Conservation (phyloP, 2,113 vertebrate species). For the Gallinago jamesoni region DNA sequence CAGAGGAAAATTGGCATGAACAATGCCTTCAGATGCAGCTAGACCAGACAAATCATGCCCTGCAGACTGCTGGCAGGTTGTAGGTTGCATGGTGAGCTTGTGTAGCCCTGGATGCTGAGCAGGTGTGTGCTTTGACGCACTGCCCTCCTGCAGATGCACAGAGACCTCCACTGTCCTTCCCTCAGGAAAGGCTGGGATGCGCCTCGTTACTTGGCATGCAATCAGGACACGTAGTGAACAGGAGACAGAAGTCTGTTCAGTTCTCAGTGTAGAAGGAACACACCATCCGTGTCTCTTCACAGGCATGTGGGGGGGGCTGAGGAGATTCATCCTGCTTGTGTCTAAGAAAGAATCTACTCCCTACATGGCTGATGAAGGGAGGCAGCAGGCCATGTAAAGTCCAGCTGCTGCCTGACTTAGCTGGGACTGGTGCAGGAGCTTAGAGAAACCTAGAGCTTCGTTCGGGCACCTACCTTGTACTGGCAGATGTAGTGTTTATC, state of each 20-base stretch:
- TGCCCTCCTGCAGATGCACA: not conserved
- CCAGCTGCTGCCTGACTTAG: not conserved
- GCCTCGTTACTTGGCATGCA: not conserved
- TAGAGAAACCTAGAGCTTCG: not conserved
- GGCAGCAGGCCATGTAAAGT: not conserved
- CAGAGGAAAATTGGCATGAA: not conserved
- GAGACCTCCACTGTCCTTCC: not conserved
- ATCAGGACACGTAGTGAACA: not conserved
- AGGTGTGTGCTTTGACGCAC: not conserved
- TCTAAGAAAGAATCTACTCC: not conserved
- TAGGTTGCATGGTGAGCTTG: accelerated
- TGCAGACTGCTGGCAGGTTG: not conserved
- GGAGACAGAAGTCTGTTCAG: not conserved
- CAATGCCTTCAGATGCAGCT: not conserved
- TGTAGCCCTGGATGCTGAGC: not conserved
- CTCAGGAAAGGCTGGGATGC: not conserved
- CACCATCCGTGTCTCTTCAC: accelerated
- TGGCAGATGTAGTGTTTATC: not conserved
- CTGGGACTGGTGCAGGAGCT: not conserved
- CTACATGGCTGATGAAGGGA: accelerated
- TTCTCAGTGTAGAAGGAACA: not conserved
- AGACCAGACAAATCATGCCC: not conserved
- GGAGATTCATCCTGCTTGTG: not conserved
- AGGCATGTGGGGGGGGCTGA: accelerated
- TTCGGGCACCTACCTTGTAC: not conserved